Evolutionary conservation across 1,140 invertebrate genomes (phyloP).

Genomic region (Pogonomyrmex barbatus): DNA sequence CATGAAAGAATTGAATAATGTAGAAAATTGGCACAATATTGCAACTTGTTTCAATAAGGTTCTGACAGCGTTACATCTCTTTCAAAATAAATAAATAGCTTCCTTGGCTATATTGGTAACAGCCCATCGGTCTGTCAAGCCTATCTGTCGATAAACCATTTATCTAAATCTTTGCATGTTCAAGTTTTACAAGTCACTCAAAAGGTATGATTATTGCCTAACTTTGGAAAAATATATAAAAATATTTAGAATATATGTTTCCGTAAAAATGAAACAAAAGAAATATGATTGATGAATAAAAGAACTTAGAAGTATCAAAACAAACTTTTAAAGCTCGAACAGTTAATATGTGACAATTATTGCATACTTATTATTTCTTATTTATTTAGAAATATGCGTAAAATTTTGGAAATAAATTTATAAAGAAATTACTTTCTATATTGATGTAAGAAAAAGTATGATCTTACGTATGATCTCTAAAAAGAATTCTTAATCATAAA

Average conservation of each 20-base stretch:
- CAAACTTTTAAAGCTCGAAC: not conserved
- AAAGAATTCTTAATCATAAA: too few species aligned
- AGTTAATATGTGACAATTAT: not conserved
- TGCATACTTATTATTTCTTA: not conserved
- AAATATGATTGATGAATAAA: not conserved
- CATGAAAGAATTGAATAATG: not conserved
- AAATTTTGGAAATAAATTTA: constrained; percentile 1
- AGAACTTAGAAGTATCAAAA: not conserved
- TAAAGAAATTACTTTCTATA: not conserved
- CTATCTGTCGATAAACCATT: constrained; percentile 43
- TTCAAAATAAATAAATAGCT: constrained; percentile 31
- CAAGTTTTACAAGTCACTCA: not conserved
- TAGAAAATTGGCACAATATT: not conserved
- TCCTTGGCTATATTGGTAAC: constrained; percentile 34
- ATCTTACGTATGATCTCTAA: too few species aligned
- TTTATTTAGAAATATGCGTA: not conserved
- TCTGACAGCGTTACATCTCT: not conserved
- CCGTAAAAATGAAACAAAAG: not conserved
- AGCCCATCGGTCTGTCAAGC: constrained; percentile 15
- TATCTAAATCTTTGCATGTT: constrained; percentile 10
- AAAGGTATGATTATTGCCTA: not conserved
- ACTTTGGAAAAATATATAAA: not conserved
- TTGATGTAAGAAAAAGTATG: constrained; percentile 9
- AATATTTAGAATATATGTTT: not conserved
- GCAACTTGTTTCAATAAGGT: not conserved